Conservation (phyloP, 2,888 invertebrate species). For the Muscina levida region DNA sequence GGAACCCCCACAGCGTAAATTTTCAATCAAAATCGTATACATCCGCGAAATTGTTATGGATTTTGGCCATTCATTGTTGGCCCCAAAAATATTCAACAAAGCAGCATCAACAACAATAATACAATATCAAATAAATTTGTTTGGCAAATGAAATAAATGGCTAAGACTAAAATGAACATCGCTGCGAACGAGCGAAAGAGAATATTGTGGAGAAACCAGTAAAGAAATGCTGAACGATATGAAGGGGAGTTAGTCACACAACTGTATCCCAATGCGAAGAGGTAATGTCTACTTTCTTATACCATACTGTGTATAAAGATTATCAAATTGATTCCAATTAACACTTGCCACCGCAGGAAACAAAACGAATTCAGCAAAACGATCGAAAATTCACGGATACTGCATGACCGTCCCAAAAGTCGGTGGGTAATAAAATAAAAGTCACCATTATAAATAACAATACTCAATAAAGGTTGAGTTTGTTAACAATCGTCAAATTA, state of each 20-base stretch:
- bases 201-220: constrained; percentile 22
- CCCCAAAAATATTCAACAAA: constrained; percentile 16
- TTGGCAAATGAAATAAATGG: constrained; percentile 25
- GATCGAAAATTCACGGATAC: constrained; percentile 44
- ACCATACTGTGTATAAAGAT: constrained; percentile 71
- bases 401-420: neutral
- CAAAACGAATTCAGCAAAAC: constrained; percentile 61
- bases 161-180: constrained; percentile 4
- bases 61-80: constrained; percentile 53
- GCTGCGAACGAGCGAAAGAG: constrained; percentile 29
- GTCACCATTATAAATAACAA: constrained; percentile 44
- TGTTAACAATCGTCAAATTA: constrained; percentile 50
- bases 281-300: constrained; percentile 60
- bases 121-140: constrained; percentile 29
- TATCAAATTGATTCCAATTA: constrained; percentile 80
- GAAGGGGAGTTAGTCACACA: constrained; percentile 13
- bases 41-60: constrained; percentile 75
- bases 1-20: constrained; percentile 76
- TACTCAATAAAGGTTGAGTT: constrained; percentile 57
- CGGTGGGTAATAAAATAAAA: constrained; percentile 14
- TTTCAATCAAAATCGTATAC: constrained; percentile 77
- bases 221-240: constrained; percentile 11
- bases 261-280: neutral
- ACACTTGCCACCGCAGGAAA: constrained; percentile 79
- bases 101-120: neutral